Percentiles rank a stretch among this genome's conserved stretches.
These are phyloP conservation scores for Lucilia sericata DNA, from an alignment of 1,140 invertebrate species.

Conservation along the genomic window DNA sequence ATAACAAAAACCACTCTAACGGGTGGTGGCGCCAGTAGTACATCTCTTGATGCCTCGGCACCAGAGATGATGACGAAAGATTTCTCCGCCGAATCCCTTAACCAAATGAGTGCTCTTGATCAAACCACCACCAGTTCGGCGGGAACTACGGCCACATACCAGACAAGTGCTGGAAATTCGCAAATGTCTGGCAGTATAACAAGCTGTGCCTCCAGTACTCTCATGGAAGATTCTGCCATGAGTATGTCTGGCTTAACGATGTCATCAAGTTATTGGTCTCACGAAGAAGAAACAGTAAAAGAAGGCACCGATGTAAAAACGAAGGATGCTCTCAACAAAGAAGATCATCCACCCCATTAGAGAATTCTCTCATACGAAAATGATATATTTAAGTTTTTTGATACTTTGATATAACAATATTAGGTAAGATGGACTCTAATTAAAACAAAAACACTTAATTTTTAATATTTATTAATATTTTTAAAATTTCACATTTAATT, in stretches of 20 bases:
- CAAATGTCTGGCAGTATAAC: slow-evolving; percentile 85
- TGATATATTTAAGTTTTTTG: slow-evolving; percentile 33
- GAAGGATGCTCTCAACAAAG: neutral
- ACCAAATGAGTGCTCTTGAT: slow-evolving; percentile 57
- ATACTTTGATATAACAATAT: slow-evolving; percentile 27
- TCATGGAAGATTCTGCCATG: slow-evolving; percentile 66
- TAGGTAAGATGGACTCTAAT: slow-evolving; percentile 15
- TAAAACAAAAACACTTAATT: neutral
- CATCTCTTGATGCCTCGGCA: neutral
- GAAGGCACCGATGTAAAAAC: slow-evolving; percentile 32
- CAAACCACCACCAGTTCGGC: slow-evolving; percentile 77
- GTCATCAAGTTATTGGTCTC: slow-evolving; percentile 40
- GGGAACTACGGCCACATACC: slow-evolving; percentile 84
- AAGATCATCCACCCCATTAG: neutral
- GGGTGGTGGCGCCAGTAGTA: slow-evolving; percentile 61
- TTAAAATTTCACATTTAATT: neutral
- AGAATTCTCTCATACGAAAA: neutral
- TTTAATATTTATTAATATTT: too few species aligned
- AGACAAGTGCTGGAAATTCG: slow-evolving; percentile 81
- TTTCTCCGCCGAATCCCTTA: slow-evolving; percentile 62
- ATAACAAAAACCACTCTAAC: slow-evolving; percentile 69
- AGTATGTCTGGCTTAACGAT: slow-evolving; percentile 36
- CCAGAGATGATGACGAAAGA: slow-evolving; percentile 59
- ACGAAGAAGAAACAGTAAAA: slow-evolving; percentile 45
- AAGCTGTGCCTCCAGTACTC: slow-evolving; percentile 70